A percentile compares a stretch with the other conserved stretches of the same genome.
Evolutionary conservation across 2,797 vertebrate genomes (phyloP).

Genomic region (Halcyon leucocephala): DNA sequence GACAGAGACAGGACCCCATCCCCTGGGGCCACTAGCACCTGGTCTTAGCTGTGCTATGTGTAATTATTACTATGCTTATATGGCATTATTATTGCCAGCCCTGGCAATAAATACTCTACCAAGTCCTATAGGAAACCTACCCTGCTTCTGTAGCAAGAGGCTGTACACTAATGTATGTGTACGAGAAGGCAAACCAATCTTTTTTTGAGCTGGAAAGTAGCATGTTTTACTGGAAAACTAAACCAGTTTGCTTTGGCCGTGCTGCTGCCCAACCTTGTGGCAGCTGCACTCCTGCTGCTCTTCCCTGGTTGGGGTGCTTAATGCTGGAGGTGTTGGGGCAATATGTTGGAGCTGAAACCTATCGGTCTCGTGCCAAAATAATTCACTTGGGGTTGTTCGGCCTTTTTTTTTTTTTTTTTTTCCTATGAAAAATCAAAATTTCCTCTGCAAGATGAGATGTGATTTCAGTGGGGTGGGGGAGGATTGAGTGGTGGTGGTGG

Average conservation of each 20-base stretch:
- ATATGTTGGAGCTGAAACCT: background rate
- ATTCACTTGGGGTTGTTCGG: background rate
- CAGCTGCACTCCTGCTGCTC: background rate
- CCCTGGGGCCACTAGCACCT: background rate
- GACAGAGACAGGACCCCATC: background rate
- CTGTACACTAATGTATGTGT: accelerated
- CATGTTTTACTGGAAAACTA: slow-evolving; percentile 12
- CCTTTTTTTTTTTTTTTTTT: background rate
- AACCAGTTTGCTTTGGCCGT: slow-evolving; percentile 22
- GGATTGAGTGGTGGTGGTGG: background rate
- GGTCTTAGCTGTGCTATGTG: background rate
- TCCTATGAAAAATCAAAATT: background rate
- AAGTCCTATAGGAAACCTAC: background rate
- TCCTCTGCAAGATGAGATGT: slow-evolving; percentile 34
- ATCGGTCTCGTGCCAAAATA: background rate
- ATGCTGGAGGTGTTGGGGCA: background rate
- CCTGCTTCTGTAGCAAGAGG: background rate
- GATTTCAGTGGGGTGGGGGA: background rate
- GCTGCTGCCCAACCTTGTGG: background rate
- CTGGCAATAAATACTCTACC: background rate
- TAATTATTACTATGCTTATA: background rate
- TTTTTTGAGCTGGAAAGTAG: background rate
- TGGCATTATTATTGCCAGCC: background rate
- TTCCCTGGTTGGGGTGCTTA: background rate
- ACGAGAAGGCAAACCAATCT: background rate